A percentile compares a stretch with the other conserved stretches of the same genome.
Conservation (phyloP, 2,888 invertebrate genomes). For the Dichetophora obliterata region DNA sequence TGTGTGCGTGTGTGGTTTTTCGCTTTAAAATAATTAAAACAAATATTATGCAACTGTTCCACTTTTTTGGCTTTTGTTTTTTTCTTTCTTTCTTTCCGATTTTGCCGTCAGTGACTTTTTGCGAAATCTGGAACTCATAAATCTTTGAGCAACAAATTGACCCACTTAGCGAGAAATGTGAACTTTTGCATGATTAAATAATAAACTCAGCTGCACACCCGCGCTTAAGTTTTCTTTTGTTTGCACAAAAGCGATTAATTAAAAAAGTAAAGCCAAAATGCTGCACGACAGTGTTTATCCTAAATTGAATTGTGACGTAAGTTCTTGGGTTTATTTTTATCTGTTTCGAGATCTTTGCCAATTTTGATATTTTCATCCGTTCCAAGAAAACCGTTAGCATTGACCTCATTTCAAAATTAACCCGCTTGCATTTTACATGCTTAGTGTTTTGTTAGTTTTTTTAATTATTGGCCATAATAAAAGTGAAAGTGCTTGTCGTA, state of each 20-base stretch:
- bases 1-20: background rate
- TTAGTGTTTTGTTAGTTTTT: background rate
- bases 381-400: background rate
- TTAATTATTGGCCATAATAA: too few species aligned
- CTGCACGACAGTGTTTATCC: too few species aligned
- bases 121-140: slow-evolving; percentile 24
- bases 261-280: too few species aligned
- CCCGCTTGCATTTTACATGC: background rate
- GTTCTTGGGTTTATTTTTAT: background rate
- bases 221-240: too few species aligned
- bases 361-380: background rate
- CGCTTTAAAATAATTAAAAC: background rate
- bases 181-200: background rate
- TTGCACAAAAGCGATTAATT: too few species aligned
- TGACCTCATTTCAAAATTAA: slow-evolving; percentile 11
- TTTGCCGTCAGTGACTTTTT: slow-evolving; percentile 31
- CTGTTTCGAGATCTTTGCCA: background rate
- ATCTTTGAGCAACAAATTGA: slow-evolving; percentile 8
- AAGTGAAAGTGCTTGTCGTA: slow-evolving; percentile 22
- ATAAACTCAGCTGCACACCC: background rate
- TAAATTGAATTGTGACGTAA: background rate
- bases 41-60: slow-evolving; percentile 14
- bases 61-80: background rate
- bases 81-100: slow-evolving; percentile 1
- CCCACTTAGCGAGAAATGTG: slow-evolving; percentile 7